These are phyloP conservation scores for Ophraella communa DNA, from an alignment of 2,888 invertebrate genomes.

Conservation along the genomic window DNA sequence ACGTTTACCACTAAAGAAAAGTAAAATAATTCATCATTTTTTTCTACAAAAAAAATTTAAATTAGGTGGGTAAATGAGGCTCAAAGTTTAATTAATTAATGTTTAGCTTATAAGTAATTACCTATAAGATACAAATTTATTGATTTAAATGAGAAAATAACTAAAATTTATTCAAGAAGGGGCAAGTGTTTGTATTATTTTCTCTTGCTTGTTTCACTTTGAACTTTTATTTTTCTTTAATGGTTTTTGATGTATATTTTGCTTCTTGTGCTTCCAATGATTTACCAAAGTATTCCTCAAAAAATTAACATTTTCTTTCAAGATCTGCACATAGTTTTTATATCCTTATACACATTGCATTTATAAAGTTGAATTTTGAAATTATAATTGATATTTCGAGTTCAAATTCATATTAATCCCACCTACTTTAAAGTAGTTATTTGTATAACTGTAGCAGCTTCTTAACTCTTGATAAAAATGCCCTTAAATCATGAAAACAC, in stretches of 20 bases:
- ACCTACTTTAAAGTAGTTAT: not conserved
- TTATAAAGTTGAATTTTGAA: constrained; percentile 28
- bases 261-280: constrained; percentile 40
- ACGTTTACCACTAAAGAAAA: not conserved
- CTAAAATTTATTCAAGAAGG: too few species aligned
- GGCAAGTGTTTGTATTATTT: too few species aligned
- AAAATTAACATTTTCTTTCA: constrained; percentile 43
- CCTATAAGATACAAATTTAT: too few species aligned
- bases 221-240: constrained; percentile 56
- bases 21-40: not conserved
- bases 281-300: constrained; percentile 53
- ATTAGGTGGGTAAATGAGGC: too few species aligned
- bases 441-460: too few species aligned
- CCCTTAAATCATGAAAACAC: too few species aligned
- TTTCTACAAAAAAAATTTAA: too few species aligned
- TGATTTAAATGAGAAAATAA: too few species aligned
- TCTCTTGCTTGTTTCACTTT: constrained; percentile 65
- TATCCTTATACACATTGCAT: constrained; percentile 23
- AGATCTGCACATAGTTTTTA: constrained; percentile 32
- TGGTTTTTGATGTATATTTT: constrained; percentile 1
- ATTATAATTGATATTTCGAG: not conserved
- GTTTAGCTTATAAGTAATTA: too few species aligned
- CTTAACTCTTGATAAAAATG: too few species aligned
- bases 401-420: not conserved
- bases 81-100: too few species aligned